Conservation (phyloP, 2,113 vertebrate genomes). For the Xiphorhynchus elegans region DNA sequence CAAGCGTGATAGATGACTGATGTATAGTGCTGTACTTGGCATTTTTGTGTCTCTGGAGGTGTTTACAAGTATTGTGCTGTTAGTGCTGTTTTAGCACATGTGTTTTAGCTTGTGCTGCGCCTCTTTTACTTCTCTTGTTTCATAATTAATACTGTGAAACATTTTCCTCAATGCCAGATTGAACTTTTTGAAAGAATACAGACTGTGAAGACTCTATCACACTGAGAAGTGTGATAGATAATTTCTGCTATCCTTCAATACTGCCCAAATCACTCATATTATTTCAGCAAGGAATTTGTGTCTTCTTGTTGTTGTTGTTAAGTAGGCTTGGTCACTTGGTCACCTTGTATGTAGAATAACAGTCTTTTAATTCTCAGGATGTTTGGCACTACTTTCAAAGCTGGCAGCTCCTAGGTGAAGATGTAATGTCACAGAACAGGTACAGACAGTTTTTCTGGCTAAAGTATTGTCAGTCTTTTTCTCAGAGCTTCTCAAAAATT, state of each 20-base stretch:
- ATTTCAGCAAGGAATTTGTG: background rate
- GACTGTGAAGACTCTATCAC: background rate
- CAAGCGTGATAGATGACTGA: background rate
- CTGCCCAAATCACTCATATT: background rate
- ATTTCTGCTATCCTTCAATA: background rate
- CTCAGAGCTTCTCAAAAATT: background rate
- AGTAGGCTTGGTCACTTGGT: background rate
- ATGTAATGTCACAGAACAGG: background rate
- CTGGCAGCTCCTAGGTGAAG: background rate
- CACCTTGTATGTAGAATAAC: background rate
- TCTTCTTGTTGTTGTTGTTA: background rate
- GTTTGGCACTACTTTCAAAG: background rate
- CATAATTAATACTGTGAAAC: background rate
- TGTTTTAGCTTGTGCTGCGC: background rate
- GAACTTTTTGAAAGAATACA: background rate
- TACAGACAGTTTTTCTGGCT: background rate
- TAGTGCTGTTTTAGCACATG: background rate
- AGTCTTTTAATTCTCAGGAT: background rate
- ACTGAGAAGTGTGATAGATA: background rate
- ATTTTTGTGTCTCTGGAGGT: background rate
- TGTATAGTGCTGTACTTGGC: background rate
- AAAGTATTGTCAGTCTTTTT: fast-evolving
- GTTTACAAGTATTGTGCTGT: background rate
- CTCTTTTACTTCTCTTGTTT: background rate
- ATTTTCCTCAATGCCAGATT: background rate